A percentile compares a stretch with the other conserved stretches of the same genome.
Conservation (phyloP, 2,113 vertebrate species). For the Stegostoma tigrinum region DNA sequence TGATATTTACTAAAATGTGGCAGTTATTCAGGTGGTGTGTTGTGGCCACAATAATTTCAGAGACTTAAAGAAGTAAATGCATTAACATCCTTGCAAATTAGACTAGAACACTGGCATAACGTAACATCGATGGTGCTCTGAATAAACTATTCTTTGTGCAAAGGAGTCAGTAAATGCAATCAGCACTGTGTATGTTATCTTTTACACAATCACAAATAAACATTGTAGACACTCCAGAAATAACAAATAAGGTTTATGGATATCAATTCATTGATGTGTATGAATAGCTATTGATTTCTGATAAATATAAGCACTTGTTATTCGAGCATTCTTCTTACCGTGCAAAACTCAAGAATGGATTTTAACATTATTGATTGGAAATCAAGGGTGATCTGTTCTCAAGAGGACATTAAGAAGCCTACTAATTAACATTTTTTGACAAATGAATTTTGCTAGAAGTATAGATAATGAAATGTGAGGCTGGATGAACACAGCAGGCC, state of each 20-base stretch:
- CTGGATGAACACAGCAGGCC: too few relatives aligned
- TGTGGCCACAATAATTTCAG: neutral
- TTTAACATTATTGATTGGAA: neutral
- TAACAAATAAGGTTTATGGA: neutral
- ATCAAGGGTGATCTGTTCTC: neutral
- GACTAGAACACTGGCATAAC: neutral
- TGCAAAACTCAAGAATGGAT: neutral
- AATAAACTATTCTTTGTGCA: neutral
- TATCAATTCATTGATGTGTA: neutral
- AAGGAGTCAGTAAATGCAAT: neutral
- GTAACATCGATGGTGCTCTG: neutral
- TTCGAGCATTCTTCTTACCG: neutral
- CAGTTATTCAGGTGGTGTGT: neutral
- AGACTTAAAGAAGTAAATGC: neutral
- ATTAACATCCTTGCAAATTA: neutral
- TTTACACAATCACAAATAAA: neutral
- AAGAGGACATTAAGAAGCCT: too few relatives aligned
- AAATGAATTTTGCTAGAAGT: neutral
- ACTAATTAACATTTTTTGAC: neutral
- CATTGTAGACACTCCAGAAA: neutral
- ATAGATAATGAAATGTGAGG: too few relatives aligned
- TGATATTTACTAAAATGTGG: neutral
- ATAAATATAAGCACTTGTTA: neutral
- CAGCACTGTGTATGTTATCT: neutral
- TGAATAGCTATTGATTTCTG: neutral